A percentile compares a stretch with the other conserved stretches of the same genome.
phyloP scores from a whole-genome alignment of 2,888 invertebrate species.

The Leucophora obtusa region DNA sequence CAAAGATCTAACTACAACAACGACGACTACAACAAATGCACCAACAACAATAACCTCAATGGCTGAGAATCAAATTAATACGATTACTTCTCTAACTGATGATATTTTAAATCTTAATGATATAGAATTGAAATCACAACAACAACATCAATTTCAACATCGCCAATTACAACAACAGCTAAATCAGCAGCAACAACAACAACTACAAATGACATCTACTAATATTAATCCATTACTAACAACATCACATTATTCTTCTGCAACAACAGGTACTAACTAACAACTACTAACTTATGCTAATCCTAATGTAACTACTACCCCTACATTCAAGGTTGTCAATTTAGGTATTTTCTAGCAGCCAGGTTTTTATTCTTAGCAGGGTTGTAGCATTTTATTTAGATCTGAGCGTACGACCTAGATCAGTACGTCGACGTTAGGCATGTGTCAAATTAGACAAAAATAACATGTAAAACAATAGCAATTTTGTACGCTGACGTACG shows the following conservation, averaged over 20 bases:
- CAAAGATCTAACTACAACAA: conserved; percentile 84
- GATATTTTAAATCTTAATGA: conserved; percentile 59
- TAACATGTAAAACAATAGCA: too few relatives aligned
- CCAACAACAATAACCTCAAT: conserved; percentile 43
- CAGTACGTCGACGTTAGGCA: too few relatives aligned
- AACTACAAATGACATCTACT: conserved; percentile 63
- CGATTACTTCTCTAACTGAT: conserved; percentile 41
- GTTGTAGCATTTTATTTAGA: too few relatives aligned
- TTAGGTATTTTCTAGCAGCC: conserved; percentile 27
- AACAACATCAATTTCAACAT: conserved; percentile 59
- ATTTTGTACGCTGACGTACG: too few relatives aligned
- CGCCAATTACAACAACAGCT: conserved; percentile 46
- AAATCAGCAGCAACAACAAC: conserved; percentile 57
- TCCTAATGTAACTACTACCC: background rate
- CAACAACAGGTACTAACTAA: conserved; percentile 48
- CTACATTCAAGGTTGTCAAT: background rate
- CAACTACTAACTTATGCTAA: conserved; percentile 30
- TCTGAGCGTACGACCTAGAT: too few relatives aligned
- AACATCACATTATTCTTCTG: conserved; percentile 21
- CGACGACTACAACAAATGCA: conserved; percentile 52
- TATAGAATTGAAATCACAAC: conserved; percentile 55
- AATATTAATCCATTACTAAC: conserved; percentile 59
- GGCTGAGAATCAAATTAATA: conserved; percentile 32
- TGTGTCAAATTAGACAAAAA: too few relatives aligned
- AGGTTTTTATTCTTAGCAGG: too few relatives aligned